Evolutionary conservation across 2,113 vertebrate species (phyloP).

Genomic region (Poeciliopsis occidentalis): DNA sequence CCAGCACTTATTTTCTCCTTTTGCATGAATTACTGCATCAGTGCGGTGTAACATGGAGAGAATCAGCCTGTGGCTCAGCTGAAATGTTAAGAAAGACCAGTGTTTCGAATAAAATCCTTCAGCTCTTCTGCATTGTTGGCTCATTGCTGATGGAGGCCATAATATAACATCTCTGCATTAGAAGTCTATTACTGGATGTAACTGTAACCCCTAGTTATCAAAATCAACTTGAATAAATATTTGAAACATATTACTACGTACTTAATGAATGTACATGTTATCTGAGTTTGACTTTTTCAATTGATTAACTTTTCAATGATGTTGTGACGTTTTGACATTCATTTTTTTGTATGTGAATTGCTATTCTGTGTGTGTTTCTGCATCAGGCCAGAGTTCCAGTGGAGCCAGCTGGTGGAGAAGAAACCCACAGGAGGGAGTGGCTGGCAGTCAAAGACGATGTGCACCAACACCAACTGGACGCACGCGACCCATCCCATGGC

Average conservation of each 20-base stretch:
- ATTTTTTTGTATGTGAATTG: not conserved
- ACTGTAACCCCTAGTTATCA: not conserved
- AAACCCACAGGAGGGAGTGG: constrained; percentile 86
- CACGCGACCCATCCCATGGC: constrained; percentile 81
- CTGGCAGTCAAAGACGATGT: constrained; percentile 91
- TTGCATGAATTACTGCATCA: not conserved
- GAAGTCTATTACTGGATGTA: not conserved
- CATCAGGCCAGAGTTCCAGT: constrained; percentile 86
- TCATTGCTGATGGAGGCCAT: not conserved
- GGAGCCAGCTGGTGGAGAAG: constrained; percentile 87
- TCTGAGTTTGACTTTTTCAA: too few species aligned
- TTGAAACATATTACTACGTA: not conserved
- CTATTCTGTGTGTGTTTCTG: constrained; percentile 16
- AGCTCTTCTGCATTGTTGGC: not conserved
- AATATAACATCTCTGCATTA: not conserved
- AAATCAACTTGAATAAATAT: not conserved
- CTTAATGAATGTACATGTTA: not conserved
- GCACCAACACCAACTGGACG: constrained; percentile 85
- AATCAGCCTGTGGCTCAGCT: not conserved
- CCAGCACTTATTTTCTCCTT: not conserved
- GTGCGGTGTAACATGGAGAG: not conserved
- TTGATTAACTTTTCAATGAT: not conserved
- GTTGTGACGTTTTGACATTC: not conserved
- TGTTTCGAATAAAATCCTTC: not conserved
- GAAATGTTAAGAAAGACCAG: too few species aligned